These are phyloP conservation scores for Neoscelio sp. DNA, from an alignment of 2,888 invertebrate genomes.

Conservation along the genomic window DNA sequence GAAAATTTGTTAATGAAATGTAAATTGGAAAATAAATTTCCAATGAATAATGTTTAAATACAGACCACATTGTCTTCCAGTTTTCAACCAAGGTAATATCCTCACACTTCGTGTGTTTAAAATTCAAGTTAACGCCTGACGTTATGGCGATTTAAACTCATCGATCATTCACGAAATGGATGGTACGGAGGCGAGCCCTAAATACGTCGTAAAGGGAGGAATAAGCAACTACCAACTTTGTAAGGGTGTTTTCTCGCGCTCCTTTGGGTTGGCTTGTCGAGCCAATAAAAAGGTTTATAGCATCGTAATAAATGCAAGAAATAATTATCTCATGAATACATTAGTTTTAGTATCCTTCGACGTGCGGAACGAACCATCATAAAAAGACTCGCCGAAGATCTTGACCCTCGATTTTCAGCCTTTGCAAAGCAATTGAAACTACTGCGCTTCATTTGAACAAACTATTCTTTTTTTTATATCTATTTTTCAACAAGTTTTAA, in stretches of 20 bases:
- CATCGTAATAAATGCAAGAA: conserved; percentile 79
- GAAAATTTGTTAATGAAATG: no score
- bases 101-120: conserved; percentile 35
- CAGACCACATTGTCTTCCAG: no score
- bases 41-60: no score
- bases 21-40: no score
- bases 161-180: conserved; percentile 55
- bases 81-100: no score
- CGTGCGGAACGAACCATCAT: conserved; percentile 74
- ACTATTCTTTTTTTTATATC: neutral
- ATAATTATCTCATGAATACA: conserved; percentile 82
- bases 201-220: conserved; percentile 72
- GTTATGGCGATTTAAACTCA: conserved; percentile 16
- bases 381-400: conserved; percentile 72
- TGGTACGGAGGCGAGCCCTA: conserved; percentile 71
- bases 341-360: conserved; percentile 79
- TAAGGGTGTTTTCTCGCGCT: conserved; percentile 74
- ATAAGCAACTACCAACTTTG: conserved; percentile 73
- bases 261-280: conserved; percentile 63
- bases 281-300: conserved; percentile 78
- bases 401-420: conserved; percentile 73
- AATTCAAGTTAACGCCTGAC: conserved; percentile 35
- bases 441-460: conserved; percentile 35
- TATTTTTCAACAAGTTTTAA: neutral
- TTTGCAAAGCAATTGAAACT: conserved; percentile 30